A percentile compares a stretch with the other conserved stretches of the same genome.
phyloP scores from a whole-genome alignment of 2,888 invertebrate species.

The Masnerella sp. region DNA sequence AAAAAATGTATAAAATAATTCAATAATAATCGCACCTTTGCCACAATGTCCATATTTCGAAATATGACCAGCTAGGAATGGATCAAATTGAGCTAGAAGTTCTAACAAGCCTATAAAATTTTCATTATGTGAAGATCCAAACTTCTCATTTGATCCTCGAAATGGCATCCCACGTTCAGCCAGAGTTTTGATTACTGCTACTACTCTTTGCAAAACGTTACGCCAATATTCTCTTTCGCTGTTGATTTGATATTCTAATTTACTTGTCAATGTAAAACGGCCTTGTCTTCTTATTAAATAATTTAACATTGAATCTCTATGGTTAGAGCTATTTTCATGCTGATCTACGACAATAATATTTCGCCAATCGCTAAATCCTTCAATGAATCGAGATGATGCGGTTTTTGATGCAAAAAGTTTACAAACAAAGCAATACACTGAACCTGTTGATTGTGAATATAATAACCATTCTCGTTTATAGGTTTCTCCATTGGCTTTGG shows the following conservation, averaged over 20 bases:
- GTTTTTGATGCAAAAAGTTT: slow-evolving; percentile 34
- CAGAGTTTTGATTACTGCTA: slow-evolving; percentile 45
- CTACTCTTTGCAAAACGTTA: slow-evolving; percentile 41
- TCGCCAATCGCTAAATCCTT: slow-evolving; percentile 48
- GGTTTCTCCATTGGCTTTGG: slow-evolving; percentile 52
- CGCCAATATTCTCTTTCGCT: slow-evolving; percentile 40
- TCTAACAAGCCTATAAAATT: slow-evolving; percentile 50
- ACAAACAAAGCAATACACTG: slow-evolving; percentile 47
- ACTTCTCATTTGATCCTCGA: slow-evolving; percentile 33
- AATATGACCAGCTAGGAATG: slow-evolving; percentile 62
- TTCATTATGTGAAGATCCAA: slow-evolving; percentile 34
- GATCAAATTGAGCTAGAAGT: slow-evolving; percentile 63
- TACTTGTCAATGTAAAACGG: not conserved
- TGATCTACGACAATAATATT: slow-evolving; percentile 27
- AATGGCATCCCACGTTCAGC: slow-evolving; percentile 47
- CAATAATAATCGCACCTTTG: too few species aligned
- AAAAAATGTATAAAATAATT: too few species aligned
- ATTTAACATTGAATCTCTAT: slow-evolving; percentile 21
- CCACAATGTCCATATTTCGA: slow-evolving; percentile 61
- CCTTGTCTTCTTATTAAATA: slow-evolving; percentile 23
- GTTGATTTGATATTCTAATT: slow-evolving; percentile 22
- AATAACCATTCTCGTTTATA: slow-evolving; percentile 53
- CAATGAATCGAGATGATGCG: slow-evolving; percentile 10
- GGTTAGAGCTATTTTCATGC: slow-evolving; percentile 30
- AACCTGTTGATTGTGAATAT: slow-evolving; percentile 54